Evolutionary conservation across 2,797 vertebrate genomes (phyloP), one percentile per base, ranked within the genome.

Genomic region (Malacoctenus gilli): DNA sequence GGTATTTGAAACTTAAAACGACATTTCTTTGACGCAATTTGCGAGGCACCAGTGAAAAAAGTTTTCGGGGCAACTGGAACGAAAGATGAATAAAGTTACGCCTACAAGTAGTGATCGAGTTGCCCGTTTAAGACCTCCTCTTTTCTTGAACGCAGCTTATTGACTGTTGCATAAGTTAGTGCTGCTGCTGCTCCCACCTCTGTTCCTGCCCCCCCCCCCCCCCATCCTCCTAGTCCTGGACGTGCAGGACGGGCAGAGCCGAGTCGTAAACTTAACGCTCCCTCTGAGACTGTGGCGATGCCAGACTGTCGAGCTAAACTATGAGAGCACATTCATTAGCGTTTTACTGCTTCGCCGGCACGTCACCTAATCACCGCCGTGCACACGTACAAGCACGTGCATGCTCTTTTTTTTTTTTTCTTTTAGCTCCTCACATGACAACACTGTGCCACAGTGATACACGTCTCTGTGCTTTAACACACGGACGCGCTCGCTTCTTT

Each of bases 261-360:
- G 73, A 72, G 80, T 82, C 74, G 78, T 87, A 85, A 86, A 84
- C 55, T 74, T 65, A 83, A 77, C 38, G 31, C 66, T 82, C 75
- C 86, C 81, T 72, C 68, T 16, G 79, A 85, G 82, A 77, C 82
- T 50, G 43, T 16, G 63, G 65, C 19, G 21, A 69, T 75, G 77
- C 69, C 80, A 87, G 74, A 82, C 72, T 69, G 72, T 77, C 46
- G 63, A 77, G 83, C 77, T 72, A 64, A 85, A 75, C 77, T 71
- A 71, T 47, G 72, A 80, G 72, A 72, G 72, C 76, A 81, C 82
- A 80, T 86, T 86, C 85, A 87, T 88, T 86, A 89, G 77, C 42
- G 49, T 79, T 89, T 87, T 85, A 89, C 74, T 69, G 79, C 74
- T 59, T 53, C 62, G 70, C 69, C 67, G 76, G 78, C 73, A 60